Conservation (phyloP, 2,113 vertebrate species). For the Calypte anna region DNA sequence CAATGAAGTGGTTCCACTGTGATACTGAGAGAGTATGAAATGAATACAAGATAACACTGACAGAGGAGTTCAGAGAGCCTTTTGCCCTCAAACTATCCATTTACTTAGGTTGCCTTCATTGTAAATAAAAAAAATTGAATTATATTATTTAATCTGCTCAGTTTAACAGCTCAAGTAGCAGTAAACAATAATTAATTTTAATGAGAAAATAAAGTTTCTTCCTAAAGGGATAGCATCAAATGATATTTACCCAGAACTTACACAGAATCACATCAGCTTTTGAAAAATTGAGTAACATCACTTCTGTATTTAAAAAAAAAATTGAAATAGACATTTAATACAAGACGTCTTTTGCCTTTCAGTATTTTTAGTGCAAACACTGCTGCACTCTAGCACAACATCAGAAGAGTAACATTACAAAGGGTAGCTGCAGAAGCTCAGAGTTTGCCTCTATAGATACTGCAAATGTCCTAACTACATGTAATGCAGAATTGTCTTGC, state of each 20-base stretch:
- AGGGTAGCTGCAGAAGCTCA: not conserved
- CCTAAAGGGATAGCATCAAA: not conserved
- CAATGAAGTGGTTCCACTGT: slow-evolving; percentile 57
- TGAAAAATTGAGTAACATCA: not conserved
- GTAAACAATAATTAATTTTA: slow-evolving; percentile 10
- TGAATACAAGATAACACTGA: slow-evolving; percentile 50
- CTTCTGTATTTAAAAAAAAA: not conserved
- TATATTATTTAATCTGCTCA: not conserved
- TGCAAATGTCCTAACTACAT: not conserved
- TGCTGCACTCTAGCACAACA: not conserved
- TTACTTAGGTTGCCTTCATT: not conserved
- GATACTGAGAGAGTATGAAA: slow-evolving; percentile 52
- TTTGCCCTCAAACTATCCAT: not conserved
- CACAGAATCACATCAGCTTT: not conserved
- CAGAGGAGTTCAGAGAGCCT: not conserved
- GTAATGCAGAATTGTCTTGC: accelerated
- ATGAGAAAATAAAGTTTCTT: not conserved
- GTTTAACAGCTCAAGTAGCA: not conserved
- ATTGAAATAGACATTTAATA: not conserved
- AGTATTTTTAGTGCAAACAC: not conserved
- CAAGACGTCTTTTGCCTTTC: not conserved
- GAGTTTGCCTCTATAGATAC: not conserved
- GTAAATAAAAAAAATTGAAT: not conserved
- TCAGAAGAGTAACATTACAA: not conserved
- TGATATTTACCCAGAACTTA: not conserved